These are phyloP conservation scores for Peromyscus leucopus DNA, from an alignment of 2,113 vertebrate species.

Conservation along the genomic window DNA sequence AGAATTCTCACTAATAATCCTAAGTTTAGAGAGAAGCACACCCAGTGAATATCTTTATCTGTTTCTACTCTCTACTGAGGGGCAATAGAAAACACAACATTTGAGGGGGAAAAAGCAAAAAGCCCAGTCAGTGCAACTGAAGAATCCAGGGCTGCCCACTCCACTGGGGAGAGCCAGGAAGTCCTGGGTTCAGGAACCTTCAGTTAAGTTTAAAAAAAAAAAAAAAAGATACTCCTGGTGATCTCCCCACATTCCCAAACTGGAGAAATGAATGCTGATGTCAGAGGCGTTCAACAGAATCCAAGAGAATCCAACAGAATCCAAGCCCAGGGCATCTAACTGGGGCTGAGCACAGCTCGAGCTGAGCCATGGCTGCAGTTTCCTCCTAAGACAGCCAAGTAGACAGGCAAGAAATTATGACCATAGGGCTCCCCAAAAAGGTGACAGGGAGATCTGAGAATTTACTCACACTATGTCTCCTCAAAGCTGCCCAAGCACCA, in stretches of 20 bases:
- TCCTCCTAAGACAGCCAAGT: slow-evolving; percentile 2
- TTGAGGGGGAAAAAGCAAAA: background rate
- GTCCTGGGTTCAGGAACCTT: background rate
- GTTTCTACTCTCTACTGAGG: background rate
- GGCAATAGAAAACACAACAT: background rate
- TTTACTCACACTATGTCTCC: background rate
- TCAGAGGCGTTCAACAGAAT: background rate
- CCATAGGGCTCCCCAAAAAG: background rate
- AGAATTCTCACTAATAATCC: slow-evolving; percentile 38
- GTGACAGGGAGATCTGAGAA: slow-evolving; percentile 13
- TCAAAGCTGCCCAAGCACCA: slow-evolving; percentile 31
- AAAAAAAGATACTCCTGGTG: background rate
- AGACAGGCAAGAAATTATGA: background rate
- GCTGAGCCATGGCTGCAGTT: background rate
- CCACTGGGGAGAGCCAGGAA: background rate
- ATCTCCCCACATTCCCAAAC: background rate
- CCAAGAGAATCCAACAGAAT: background rate
- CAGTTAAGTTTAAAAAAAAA: background rate
- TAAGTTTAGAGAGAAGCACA: slow-evolving; percentile 63
- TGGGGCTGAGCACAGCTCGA: background rate
- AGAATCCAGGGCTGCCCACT: background rate
- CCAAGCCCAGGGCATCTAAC: background rate
- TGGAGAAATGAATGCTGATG: slow-evolving; percentile 15
- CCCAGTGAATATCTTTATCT: background rate
- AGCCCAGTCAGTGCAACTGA: background rate